Conservation (phyloP, 2,113 vertebrate species). For the Pollimyrus isidori region DNA sequence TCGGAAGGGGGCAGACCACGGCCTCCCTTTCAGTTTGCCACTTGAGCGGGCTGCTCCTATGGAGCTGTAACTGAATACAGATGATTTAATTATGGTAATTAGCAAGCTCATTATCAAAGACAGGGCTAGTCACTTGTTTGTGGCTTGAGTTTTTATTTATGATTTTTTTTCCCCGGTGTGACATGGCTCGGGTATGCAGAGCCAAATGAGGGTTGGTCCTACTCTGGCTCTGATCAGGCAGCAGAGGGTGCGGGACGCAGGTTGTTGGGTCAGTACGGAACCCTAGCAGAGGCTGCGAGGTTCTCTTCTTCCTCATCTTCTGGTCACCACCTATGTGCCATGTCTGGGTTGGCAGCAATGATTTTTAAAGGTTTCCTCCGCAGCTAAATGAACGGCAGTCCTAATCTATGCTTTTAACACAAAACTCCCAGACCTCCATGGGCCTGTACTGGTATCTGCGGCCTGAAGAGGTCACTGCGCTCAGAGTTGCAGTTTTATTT, state of each 20-base stretch:
- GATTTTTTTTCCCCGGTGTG: not conserved
- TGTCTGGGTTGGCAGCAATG: not conserved
- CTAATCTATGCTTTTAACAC: not conserved
- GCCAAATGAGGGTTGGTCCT: no score
- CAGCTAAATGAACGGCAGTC: not conserved
- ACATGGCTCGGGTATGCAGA: not conserved
- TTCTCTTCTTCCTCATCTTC: not conserved
- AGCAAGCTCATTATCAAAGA: not conserved
- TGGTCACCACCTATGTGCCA: not conserved
- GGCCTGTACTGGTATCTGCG: not conserved
- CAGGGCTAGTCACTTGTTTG: slow-evolving; percentile 9
- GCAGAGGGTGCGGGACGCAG: not conserved
- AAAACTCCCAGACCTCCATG: not conserved
- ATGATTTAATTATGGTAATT: slow-evolving; percentile 17
- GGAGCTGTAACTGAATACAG: slow-evolving; percentile 4
- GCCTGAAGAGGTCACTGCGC: not conserved
- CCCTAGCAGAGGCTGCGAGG: not conserved
- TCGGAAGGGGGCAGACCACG: not conserved
- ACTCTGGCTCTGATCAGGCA: not conserved
- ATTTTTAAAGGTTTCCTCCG: not conserved
- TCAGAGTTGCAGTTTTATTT: not conserved
- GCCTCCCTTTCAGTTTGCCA: not conserved
- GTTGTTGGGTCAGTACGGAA: not conserved
- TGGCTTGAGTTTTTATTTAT: not conserved
- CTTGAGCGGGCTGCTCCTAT: not conserved